phyloP scores from a whole-genome alignment of 2,797 vertebrate genomes.

The Microhierax caerulescens region DNA sequence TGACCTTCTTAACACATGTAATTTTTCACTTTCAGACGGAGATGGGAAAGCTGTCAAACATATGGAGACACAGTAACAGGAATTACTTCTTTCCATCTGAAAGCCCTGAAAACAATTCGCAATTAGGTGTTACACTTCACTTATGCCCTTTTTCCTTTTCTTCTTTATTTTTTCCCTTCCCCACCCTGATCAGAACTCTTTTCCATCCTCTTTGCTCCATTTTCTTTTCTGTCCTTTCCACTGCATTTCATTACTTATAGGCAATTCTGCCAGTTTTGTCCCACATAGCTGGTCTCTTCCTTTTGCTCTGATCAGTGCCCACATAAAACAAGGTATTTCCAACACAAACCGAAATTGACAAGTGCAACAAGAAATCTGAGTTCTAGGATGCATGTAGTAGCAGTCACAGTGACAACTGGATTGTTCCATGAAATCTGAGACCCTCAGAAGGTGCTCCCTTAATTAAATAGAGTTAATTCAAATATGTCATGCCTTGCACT shows the following conservation, averaged over 20 bases:
- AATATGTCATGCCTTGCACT: slow-evolving; percentile 37
- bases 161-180: neutral
- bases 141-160: neutral
- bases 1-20: neutral
- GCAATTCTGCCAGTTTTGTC: neutral
- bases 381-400: neutral
- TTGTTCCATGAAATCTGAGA: slow-evolving; percentile 41
- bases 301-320: neutral
- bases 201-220: neutral
- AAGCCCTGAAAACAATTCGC: neutral
- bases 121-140: neutral
- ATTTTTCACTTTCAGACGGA: neutral
- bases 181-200: neutral
- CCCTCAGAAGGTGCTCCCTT: slow-evolving; percentile 45
- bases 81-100: neutral
- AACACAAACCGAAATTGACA: neutral
- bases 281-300: neutral
- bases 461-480: slow-evolving; percentile 70
- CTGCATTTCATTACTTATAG: neutral
- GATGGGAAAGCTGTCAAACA: neutral
- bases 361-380: neutral
- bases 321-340: neutral
- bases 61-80: neutral
- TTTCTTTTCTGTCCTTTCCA: neutral
- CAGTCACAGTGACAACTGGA: neutral